Base-by-base conservation (phyloP, 2,797 vertebrate species). In the Tamandua tetradactyla region DNA sequence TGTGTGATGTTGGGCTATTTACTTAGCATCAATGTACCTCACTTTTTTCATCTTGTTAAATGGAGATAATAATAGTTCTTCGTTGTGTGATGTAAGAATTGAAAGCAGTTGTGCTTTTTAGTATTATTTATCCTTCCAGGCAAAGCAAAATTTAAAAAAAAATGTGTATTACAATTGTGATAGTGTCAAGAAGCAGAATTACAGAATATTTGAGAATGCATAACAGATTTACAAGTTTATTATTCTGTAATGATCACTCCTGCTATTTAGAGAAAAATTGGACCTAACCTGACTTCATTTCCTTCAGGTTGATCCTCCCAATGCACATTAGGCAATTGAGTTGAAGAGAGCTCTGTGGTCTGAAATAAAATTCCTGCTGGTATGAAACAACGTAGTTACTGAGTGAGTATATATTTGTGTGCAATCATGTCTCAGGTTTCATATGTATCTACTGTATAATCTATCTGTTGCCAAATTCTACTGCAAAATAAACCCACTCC, bases 81-180 rank as follows among this genome's bases (percentile, higher is more conserved):
- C 17, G 52, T 8, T 74, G 14, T 20, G 18, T 3, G 91, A 0
- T 85, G 1, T 37, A 74, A 82, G 9, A 44, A 79, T 30, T 30
- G 64, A 92, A 79, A 6, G 5, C 44, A 2, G 5, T 4, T 3
- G 1, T 66, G 12, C 5, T n/a, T 27, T 78, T 59, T 40, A 76
- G 47, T 82, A 47, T 94, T 79, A 47, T 49, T 82, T 22, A 94
- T 79, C 27, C 9, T 35, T 59, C 22, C 55, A 15, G 44, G 59
- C 37, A 89, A 55, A 86, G 69, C 4, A 74, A 17, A 96, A 87
- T 49, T 57, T 84, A 44, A 78, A 88, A 76, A 89, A 89, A 68
- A 75, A 59, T n/a, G 61, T 84, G 13, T 59, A 72, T 68, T 76
- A 74, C 8, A 87, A 91, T 49, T 55, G 2, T 61, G 18, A 20